phyloP scores from a whole-genome alignment of 2,888 invertebrate species.

The Teleogryllus oceanicus region DNA sequence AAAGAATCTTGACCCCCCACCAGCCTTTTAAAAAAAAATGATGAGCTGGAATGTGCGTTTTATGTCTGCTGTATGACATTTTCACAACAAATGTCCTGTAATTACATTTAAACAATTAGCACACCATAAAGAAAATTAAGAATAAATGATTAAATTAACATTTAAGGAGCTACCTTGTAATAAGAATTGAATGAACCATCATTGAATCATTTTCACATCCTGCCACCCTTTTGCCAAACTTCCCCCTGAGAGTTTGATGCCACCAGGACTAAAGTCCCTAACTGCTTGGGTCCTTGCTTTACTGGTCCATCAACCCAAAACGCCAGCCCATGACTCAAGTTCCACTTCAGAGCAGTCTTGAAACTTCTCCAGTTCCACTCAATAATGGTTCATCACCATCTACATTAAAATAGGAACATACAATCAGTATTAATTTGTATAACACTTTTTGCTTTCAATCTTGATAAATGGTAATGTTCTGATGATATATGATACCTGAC shows the following conservation, averaged over 20 bases:
- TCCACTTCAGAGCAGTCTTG: constrained; percentile 94
- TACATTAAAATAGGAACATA: constrained; percentile 40
- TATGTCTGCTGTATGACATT: constrained; percentile 91
- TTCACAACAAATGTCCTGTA: constrained; percentile 59
- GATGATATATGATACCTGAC: constrained; percentile 53
- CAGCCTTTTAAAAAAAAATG: constrained; percentile 94
- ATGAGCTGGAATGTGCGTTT: constrained; percentile 97
- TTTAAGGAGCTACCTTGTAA: constrained; percentile 65
- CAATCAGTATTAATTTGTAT: background rate
- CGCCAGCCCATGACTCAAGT: constrained; percentile 89
- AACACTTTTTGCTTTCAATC: background rate
- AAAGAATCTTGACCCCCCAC: constrained; percentile 95
- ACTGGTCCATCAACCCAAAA: constrained; percentile 66
- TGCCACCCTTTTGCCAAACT: constrained; percentile 94
- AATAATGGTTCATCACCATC: constrained; percentile 92
- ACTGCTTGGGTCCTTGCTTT: constrained; percentile 73
- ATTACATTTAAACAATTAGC: constrained; percentile 22
- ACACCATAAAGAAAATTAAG: background rate
- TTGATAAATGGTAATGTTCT: background rate
- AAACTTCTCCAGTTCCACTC: constrained; percentile 97
- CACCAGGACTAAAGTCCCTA: constrained; percentile 74
- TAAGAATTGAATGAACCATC: constrained; percentile 81
- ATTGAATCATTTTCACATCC: constrained; percentile 80
- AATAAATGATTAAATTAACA: background rate
- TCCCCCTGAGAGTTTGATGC: constrained; percentile 94